Evolutionary conservation across 1,140 invertebrate species (phyloP).

Genomic region (Drosophila busckii): DNA sequence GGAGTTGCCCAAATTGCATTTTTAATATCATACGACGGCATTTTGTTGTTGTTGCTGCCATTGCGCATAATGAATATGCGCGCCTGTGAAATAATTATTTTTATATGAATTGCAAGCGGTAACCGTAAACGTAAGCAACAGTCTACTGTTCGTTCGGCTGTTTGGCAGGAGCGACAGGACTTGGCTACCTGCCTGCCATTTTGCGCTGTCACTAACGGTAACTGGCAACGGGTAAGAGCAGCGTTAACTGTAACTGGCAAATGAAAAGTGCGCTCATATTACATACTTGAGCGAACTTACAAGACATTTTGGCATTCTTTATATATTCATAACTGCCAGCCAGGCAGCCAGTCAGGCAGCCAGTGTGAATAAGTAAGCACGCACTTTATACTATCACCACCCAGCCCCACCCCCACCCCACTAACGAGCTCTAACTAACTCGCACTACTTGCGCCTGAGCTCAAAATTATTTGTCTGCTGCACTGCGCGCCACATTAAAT

Average conservation of each 20-base stretch:
- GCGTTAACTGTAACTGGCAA: constrained; percentile 15
- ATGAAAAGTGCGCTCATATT: constrained; percentile 44
- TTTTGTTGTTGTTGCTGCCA: constrained; percentile 38
- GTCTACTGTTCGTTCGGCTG: not conserved
- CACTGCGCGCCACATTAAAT: constrained; percentile 14
- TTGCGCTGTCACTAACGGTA: constrained; percentile 39
- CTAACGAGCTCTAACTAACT: constrained; percentile 1
- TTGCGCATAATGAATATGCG: constrained; percentile 63
- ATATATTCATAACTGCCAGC: constrained; percentile 64
- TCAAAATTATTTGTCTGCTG: not conserved
- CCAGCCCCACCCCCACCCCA: not conserved
- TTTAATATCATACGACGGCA: constrained; percentile 51
- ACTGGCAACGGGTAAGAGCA: not conserved
- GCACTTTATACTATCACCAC: too few species aligned
- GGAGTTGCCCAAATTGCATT: constrained; percentile 59
- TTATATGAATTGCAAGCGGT: constrained; percentile 60
- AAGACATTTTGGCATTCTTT: constrained; percentile 66
- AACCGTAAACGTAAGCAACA: constrained; percentile 21
- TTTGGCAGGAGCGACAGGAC: constrained; percentile 12
- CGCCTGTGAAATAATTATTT: constrained; percentile 71
- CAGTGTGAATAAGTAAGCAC: constrained; percentile 24
- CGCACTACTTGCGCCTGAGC: too few species aligned
- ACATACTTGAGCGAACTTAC: constrained; percentile 59
- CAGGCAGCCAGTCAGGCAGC: too few species aligned
- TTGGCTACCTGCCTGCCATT: not conserved